A percentile compares a stretch with the other conserved stretches of the same genome.
These are phyloP conservation scores for Ptychobarbus kaznakovi DNA, from an alignment of 2,797 vertebrate species.

Conservation along the genomic window DNA sequence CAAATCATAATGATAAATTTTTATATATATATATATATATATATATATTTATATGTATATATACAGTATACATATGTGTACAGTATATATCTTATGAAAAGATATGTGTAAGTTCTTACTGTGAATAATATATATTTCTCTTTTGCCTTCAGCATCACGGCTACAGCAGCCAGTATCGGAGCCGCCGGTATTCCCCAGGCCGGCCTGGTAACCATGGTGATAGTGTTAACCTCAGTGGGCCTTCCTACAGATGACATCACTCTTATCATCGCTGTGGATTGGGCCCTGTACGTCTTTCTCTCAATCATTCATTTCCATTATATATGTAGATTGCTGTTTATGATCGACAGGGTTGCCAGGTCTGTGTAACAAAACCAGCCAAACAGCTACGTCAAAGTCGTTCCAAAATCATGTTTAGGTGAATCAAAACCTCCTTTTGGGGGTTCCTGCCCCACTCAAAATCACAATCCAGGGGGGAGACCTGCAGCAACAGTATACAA, in stretches of 20 bases:
- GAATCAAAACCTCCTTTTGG: not conserved
- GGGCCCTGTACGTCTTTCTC: constrained; percentile 89
- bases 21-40: too few species aligned
- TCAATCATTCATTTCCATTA: not conserved
- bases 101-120: not conserved
- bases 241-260: constrained; percentile 97
- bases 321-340: not conserved
- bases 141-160: constrained; percentile 87
- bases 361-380: not conserved
- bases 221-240: constrained; percentile 95
- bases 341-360: not conserved
- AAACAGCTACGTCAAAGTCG: not conserved
- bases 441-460: not conserved
- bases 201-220: constrained; percentile 98
- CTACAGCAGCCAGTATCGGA: constrained; percentile 96
- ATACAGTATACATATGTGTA: too few species aligned
- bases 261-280: constrained; percentile 95
- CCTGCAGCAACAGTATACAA: not conserved
- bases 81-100: not conserved
- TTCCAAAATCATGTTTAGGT: not conserved
- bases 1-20: not conserved
- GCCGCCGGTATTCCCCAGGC: constrained; percentile 97
- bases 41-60: not conserved
- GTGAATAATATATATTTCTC: not conserved
- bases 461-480: not conserved